A percentile compares a stretch with the other conserved stretches of the same genome.
Conservation (phyloP, 1,140 invertebrate genomes). For the Papilio machaon region DNA sequence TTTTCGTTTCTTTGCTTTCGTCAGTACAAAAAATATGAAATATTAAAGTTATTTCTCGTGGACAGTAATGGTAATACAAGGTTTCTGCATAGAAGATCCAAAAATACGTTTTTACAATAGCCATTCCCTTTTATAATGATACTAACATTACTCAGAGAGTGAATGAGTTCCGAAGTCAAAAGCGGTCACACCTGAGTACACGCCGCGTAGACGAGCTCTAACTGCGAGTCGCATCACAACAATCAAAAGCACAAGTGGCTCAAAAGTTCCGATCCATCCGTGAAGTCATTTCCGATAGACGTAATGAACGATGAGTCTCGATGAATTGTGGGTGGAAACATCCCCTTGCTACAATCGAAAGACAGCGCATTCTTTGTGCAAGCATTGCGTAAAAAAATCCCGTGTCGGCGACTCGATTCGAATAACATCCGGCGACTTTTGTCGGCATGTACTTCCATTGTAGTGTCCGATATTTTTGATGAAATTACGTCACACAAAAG, state of each 20-base stretch:
- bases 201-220: constrained; percentile 50
- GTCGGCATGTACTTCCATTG: constrained; percentile 68
- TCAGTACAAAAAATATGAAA: neutral
- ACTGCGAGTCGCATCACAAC: constrained; percentile 45
- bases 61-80: neutral
- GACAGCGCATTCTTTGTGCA: constrained; percentile 57
- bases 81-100: constrained; percentile 39
- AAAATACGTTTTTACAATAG: constrained; percentile 8
- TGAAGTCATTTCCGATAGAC: constrained; percentile 77
- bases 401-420: constrained; percentile 69
- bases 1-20: neutral
- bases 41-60: constrained; percentile 4
- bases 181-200: constrained; percentile 68
- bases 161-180: constrained; percentile 35
- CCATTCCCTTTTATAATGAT: constrained; percentile 32
- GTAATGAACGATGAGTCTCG: constrained; percentile 73
- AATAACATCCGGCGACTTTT: constrained; percentile 81
- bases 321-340: constrained; percentile 79
- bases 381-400: constrained; percentile 72
- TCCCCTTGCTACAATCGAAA: constrained; percentile 69
- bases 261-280: constrained; percentile 73
- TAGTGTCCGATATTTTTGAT: constrained; percentile 78
- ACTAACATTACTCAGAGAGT: constrained; percentile 25
- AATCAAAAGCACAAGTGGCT: constrained; percentile 63
- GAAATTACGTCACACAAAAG: constrained; percentile 78